Percentiles rank a stretch among this genome's conserved stretches.
Evolutionary conservation across 2,888 invertebrate species (phyloP).

Genomic region (Orgyia antiqua): DNA sequence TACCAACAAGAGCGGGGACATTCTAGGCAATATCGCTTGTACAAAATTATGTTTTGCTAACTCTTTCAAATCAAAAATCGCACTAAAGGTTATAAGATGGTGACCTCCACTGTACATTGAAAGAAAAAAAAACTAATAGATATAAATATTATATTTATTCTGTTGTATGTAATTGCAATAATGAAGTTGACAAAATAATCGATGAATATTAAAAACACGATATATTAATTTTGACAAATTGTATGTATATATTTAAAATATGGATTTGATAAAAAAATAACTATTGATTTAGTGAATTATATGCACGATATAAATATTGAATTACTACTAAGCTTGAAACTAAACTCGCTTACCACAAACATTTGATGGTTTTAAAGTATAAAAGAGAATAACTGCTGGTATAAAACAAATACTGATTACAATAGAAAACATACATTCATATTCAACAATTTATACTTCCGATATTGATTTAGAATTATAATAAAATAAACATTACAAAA

Average conservation of each 20-base stretch:
- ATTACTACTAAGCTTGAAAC: slow-evolving; percentile 26
- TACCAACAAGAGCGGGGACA: too few species aligned
- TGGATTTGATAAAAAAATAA: slow-evolving; percentile 23
- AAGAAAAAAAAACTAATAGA: too few species aligned
- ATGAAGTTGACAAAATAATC: slow-evolving; percentile 57
- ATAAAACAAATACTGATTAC: slow-evolving; percentile 31
- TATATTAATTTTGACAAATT: slow-evolving; percentile 49
- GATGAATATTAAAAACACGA: slow-evolving; percentile 36
- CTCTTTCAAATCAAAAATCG: too few species aligned
- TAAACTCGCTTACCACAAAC: slow-evolving; percentile 21
- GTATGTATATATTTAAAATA: slow-evolving; percentile 30
- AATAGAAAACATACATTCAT: slow-evolving; percentile 54
- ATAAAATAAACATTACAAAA: slow-evolving; percentile 46
- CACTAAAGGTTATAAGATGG: too few species aligned
- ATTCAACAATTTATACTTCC: slow-evolving; percentile 61
- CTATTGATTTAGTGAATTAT: slow-evolving; percentile 19
- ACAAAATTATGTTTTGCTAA: too few species aligned
- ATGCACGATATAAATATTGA: slow-evolving; percentile 17
- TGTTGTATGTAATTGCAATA: slow-evolving; percentile 57
- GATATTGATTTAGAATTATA: slow-evolving; percentile 54
- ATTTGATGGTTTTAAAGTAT: slow-evolving; percentile 10
- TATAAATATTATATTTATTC: slow-evolving; percentile 66
- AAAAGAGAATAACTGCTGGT: slow-evolving; percentile 16
- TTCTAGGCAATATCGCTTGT: too few species aligned
- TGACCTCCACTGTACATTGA: too few species aligned